Base-by-base conservation (phyloP, 30 jellyfish, hydroid and myxozoan species). In the Cassiopea andromeda region DNA sequence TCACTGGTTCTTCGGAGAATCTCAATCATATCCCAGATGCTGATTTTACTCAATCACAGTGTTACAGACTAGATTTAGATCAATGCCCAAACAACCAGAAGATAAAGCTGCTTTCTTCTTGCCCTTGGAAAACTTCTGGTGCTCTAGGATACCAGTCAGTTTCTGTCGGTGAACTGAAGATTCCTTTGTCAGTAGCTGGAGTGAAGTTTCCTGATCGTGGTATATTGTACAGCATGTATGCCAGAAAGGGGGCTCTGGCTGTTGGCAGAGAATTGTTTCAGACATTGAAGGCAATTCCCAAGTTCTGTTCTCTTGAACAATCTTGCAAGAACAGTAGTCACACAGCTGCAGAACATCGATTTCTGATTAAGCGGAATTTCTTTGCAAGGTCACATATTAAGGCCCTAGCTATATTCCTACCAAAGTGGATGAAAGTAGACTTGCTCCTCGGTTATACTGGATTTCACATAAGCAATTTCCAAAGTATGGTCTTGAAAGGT, bases 141-240 rank as follows among this genome's bases (percentile, higher is more conserved):
- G 48, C 94, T 1, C 44, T 27, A 2, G 97, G 97, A 9, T 91
- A 91, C 79, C 93, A 79, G 85, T 77, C 94, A 8, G 89, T 91
- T 43, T 16, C 44, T 17, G 83, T 46, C 38, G 94, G 85, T 13
- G 44, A 70, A 14, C 18, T 64, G 17, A 69, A 60, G 72, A 17
- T 85, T 43, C 97, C 97, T 3, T 44, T 91, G 45, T 91, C 97
- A 2, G 67, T 91, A 14, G 97, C 75, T 3, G 97, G 97, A 18
- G 78, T 91, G 6, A 45, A 46, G 7, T 73, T 91, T 18, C 97
- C 94, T 1, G 82, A 18, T 1, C 83, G 72, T 8, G 94, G 89
- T 9, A 19, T 60, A 16, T 48, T 83, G 18, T 45, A 77, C 48
- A 78, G 89, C 92, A 77, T 60, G 82, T 91, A 84, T 79, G 78